A percentile compares a stretch with the other conserved stretches of the same genome.
phyloP scores from a whole-genome alignment of 1,140 invertebrate species.

The Zaprionus ghesquierei region DNA sequence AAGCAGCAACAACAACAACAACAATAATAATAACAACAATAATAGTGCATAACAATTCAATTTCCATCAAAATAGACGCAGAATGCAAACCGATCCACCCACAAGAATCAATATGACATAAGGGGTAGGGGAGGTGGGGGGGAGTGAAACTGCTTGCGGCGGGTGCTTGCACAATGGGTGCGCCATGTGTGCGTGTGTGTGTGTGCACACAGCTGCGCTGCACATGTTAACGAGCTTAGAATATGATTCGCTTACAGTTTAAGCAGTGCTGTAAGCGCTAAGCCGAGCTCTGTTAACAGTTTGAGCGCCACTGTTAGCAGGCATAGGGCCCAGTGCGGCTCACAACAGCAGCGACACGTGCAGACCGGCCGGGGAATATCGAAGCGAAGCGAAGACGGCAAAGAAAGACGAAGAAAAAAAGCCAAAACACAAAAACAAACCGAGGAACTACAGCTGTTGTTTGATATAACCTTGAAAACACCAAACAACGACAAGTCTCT shows the following conservation, averaged over 20 bases:
- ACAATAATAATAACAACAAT: constrained; percentile 39
- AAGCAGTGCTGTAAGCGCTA: constrained; percentile 8
- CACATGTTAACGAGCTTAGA: too few relatives aligned
- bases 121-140: background rate
- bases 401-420: constrained; percentile 14
- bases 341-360: constrained; percentile 18
- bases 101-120: constrained; percentile 4
- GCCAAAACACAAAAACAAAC: constrained; percentile 35
- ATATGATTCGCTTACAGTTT: background rate
- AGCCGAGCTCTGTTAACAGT: constrained; percentile 16
- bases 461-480: constrained; percentile 49
- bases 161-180: constrained; percentile 24
- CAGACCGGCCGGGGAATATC: constrained; percentile 8
- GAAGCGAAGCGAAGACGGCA: background rate
- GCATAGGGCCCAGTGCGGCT: background rate
- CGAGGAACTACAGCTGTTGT: constrained; percentile 36
- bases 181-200: constrained; percentile 3
- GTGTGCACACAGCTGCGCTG: background rate
- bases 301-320: background rate
- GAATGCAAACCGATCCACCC: constrained; percentile 36
- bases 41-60: constrained; percentile 67
- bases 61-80: constrained; percentile 58
- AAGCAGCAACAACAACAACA: constrained; percentile 35
- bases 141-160: background rate
- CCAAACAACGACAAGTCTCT: constrained; percentile 3